Base-by-base conservation (phyloP, 2,113 vertebrate genomes). In the Ochotona curzoniae region DNA sequence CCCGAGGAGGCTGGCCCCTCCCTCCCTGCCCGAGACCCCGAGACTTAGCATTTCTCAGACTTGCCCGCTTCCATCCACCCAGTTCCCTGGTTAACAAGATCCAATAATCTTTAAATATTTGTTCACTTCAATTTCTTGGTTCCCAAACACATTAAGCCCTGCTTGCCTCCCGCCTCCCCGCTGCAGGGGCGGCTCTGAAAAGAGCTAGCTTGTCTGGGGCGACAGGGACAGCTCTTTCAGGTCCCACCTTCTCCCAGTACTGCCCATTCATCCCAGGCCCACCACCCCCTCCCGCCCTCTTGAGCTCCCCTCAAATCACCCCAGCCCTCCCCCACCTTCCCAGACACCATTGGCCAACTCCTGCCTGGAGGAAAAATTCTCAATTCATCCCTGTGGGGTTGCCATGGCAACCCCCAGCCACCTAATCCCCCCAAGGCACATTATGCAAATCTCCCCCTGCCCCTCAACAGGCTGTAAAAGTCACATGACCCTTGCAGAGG, bases 381-480 rank as follows among this genome's bases (percentile, higher is more conserved):
- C 98, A 96, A 93, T 98, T 98, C 98, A 98, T 96, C 97, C 94
- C 81, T 38, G 28, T 54, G 61, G 69, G 97, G 98, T 99, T 99
- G 98, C 98, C 98, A 98, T 98, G 98, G 98, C 98, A 98, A 99
- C 98, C 95, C 96, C 96, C 97, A 96, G 96, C 97, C 97, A 98
- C 97, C 91, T 96, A 98, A 99, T 99, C 98, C 98, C 95, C 98
- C 97, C 97, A 73, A 44, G 96, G 98, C 98, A 98, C 98, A 98
- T 98, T 98, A 99, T 99, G 98, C 98, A 99, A 99, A 99, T 98
- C 98, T 97, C 91, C 76, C 73, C 69, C 97, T 96, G 96, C 97
- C 96, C 98, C 98, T 98, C 98, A 97, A 98, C 98, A 98, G 98
- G 97, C 98, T 98, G 98, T 98, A 98, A 98, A 99, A 97, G 83